Percentiles rank a stretch among this genome's conserved stretches.
phyloP scores from a whole-genome alignment of 2,888 invertebrate genomes.

The Gnatocerus cornutus region DNA sequence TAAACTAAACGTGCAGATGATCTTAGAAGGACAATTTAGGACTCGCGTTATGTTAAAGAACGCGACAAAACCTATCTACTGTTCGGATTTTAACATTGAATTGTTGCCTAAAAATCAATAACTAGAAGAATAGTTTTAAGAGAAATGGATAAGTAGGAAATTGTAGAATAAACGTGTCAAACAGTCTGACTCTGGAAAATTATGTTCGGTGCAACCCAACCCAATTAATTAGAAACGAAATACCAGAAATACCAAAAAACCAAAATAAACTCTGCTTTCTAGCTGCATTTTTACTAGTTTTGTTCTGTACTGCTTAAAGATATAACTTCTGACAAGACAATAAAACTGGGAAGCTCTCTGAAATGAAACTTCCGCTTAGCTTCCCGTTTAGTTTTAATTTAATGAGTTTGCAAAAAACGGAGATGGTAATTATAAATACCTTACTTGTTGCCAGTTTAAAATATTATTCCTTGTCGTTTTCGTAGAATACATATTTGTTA shows the following conservation, averaged over 20 bases:
- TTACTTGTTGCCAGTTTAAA: conserved; percentile 30
- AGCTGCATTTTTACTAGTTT: neutral
- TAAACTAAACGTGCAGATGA: conserved; percentile 42
- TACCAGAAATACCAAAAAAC: too few relatives aligned
- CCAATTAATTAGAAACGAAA: too few relatives aligned
- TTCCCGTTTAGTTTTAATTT: conserved; percentile 32
- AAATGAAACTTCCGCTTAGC: conserved; percentile 26
- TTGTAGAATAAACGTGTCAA: too few relatives aligned
- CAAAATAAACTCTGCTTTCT: neutral
- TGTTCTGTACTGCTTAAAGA: neutral
- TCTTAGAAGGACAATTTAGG: conserved; percentile 33
- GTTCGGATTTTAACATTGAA: conserved; percentile 17
- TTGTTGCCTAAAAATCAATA: conserved; percentile 27
- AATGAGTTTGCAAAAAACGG: conserved; percentile 13
- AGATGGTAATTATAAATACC: conserved; percentile 32
- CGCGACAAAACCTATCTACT: conserved; percentile 9
- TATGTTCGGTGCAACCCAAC: too few relatives aligned
- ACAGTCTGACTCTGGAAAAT: too few relatives aligned
- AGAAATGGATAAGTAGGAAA: too few relatives aligned
- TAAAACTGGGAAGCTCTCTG: conserved; percentile 9
- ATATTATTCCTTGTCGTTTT: neutral
- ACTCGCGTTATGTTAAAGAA: conserved; percentile 25
- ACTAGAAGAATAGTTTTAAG: neutral
- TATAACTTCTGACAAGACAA: conserved; percentile 6
- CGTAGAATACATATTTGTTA: neutral